Percentiles rank a stretch among this genome's conserved stretches.
phyloP scores from a whole-genome alignment of 2,797 vertebrate genomes.

The Hippocampus kuda region DNA sequence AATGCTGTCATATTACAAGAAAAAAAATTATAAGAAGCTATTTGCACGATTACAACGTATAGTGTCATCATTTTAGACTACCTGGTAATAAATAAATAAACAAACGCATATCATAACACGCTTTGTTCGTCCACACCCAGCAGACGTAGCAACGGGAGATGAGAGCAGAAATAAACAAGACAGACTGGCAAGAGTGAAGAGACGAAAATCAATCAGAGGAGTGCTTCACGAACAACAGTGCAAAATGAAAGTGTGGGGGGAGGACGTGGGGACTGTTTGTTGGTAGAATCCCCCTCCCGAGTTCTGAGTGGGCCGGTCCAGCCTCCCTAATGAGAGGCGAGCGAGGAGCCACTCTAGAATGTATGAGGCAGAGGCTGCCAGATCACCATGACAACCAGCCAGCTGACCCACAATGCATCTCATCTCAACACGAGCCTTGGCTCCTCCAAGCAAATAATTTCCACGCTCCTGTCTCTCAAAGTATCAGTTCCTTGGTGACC shows the following conservation, averaged over 20 bases:
- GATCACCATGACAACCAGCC: slow-evolving; percentile 69
- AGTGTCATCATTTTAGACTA: not conserved
- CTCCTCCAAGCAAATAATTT: slow-evolving; percentile 21
- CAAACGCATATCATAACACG: not conserved
- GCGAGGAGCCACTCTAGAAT: slow-evolving; percentile 53
- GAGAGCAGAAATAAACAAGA: not conserved
- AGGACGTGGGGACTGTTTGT: not conserved
- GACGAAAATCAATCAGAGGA: slow-evolving; percentile 34
- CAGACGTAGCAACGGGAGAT: not conserved
- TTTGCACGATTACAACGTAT: too few relatives aligned
- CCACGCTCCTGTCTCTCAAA: slow-evolving; percentile 35
- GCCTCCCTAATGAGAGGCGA: slow-evolving; percentile 67
- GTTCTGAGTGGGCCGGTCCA: slow-evolving; percentile 37
- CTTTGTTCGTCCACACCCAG: not conserved
- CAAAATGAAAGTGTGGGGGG: slow-evolving; percentile 34
- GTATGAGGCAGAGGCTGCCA: slow-evolving; percentile 58
- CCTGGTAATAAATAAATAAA: not conserved
- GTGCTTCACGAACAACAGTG: slow-evolving; percentile 34
- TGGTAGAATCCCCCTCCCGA: slow-evolving; percentile 38
- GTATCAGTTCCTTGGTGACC: slow-evolving; percentile 25
- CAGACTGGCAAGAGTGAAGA: not conserved
- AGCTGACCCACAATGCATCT: slow-evolving; percentile 70
- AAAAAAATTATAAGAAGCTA: too few relatives aligned
- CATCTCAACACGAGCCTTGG: slow-evolving; percentile 49
- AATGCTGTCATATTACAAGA: too few relatives aligned